These are phyloP conservation scores for Linepithema humile DNA, from an alignment of 1,140 invertebrate species.

Conservation along the genomic window DNA sequence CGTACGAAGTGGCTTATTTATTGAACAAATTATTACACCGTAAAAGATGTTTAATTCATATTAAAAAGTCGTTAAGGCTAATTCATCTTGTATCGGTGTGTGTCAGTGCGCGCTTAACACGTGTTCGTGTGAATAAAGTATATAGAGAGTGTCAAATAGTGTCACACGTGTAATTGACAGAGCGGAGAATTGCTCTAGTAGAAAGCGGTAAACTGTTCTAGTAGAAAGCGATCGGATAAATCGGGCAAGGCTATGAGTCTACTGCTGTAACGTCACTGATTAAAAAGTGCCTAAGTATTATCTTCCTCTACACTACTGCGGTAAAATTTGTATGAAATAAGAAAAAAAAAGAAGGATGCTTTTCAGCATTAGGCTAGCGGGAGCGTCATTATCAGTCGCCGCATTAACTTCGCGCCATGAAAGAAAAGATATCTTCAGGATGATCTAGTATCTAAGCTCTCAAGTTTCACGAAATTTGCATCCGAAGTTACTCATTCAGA, in stretches of 20 bases:
- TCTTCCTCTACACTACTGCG: slow-evolving; percentile 45
- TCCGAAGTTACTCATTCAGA: background rate
- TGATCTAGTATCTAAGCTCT: slow-evolving; percentile 33
- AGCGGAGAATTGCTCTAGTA: slow-evolving; percentile 44
- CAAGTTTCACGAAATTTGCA: background rate
- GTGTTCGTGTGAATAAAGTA: background rate
- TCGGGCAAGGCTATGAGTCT: slow-evolving; percentile 46
- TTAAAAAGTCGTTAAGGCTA: background rate
- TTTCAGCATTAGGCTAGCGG: slow-evolving; percentile 35
- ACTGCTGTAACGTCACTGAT: slow-evolving; percentile 35
- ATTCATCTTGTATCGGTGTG: background rate
- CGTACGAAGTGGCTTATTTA: background rate
- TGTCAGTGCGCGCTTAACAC: no score
- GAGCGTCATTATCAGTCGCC: background rate
- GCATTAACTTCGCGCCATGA: slow-evolving; percentile 18
- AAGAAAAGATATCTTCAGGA: background rate
- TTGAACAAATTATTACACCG: background rate
- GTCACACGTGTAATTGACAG: slow-evolving; percentile 35
- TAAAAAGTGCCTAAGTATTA: slow-evolving; percentile 37
- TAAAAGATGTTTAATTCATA: background rate
- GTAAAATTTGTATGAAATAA: slow-evolving; percentile 32
- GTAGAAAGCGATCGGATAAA: slow-evolving; percentile 49
- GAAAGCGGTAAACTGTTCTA: slow-evolving; percentile 48
- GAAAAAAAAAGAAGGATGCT: slow-evolving; percentile 8
- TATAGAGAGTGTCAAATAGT: slow-evolving; percentile 3